These are phyloP conservation scores for Thereva unica DNA, from an alignment of 2,888 invertebrate genomes.

Conservation along the genomic window DNA sequence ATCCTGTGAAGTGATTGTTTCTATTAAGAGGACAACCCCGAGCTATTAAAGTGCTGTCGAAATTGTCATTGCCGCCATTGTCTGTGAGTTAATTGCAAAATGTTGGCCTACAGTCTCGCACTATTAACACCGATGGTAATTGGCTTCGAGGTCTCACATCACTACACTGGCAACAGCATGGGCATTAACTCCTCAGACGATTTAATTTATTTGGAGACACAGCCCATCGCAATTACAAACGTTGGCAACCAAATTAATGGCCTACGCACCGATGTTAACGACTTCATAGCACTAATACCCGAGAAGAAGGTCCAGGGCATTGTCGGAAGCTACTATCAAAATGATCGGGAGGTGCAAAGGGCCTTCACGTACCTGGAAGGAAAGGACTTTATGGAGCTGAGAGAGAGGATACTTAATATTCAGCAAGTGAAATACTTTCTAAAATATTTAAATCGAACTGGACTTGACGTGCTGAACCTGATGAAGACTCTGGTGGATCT, in stretches of 20 bases:
- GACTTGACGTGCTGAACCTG: conserved; percentile 52
- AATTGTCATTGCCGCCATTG: conserved; percentile 6
- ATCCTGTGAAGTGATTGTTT: conserved; percentile 1
- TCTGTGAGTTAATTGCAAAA: conserved; percentile 25
- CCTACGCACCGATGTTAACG: conserved; percentile 52
- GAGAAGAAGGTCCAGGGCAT: conserved; percentile 50
- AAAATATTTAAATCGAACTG: conserved; percentile 52
- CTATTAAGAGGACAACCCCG: not conserved
- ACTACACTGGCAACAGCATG: conserved; percentile 23
- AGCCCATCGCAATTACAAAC: conserved; percentile 27
- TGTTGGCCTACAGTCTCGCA: conserved; percentile 34
- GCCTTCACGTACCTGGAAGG: conserved; percentile 51
- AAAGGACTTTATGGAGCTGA: conserved; percentile 48
- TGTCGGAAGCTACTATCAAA: conserved; percentile 50
- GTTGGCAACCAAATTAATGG: conserved; percentile 26
- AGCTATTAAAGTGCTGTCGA: conserved; percentile 22
- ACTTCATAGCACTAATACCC: conserved; percentile 53
- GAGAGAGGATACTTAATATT: conserved; percentile 48
- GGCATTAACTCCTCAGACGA: conserved; percentile 33
- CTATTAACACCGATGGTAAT: conserved; percentile 34
- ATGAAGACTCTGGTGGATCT: conserved; percentile 47
- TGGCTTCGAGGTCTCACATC: conserved; percentile 34
- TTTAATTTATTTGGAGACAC: conserved; percentile 38
- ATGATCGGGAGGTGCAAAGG: conserved; percentile 53
- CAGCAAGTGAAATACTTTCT: conserved; percentile 52